phyloP scores from a whole-genome alignment of 2,113 vertebrate genomes.

The Nannobrachium achirus region DNA sequence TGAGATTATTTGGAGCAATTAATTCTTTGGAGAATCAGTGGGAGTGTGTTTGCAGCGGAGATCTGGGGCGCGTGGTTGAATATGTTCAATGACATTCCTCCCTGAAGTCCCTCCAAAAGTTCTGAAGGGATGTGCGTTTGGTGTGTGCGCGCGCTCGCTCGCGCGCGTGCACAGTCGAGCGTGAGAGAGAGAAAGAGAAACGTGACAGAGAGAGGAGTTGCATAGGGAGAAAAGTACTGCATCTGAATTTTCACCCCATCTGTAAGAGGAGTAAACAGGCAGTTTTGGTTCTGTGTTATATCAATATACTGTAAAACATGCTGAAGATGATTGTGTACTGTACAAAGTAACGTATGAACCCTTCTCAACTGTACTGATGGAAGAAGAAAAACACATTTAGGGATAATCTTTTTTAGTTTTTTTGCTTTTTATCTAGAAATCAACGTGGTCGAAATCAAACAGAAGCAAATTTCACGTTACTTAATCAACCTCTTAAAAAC shows the following conservation, averaged over 20 bases:
- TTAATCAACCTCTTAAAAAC: not conserved
- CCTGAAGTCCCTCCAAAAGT: conserved; percentile 77
- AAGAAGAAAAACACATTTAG: not conserved
- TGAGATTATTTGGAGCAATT: conserved; percentile 99
- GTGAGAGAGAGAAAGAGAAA: conserved; percentile 45
- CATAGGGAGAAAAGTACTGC: conserved; percentile 75
- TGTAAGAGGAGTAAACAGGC: not conserved
- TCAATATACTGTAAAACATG: not conserved
- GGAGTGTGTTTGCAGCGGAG: conserved; percentile 93
- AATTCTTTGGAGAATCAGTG: conserved; percentile 98
- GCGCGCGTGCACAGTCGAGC: not conserved
- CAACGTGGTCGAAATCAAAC: not conserved
- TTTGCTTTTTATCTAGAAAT: not conserved
- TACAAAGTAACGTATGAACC: not conserved
- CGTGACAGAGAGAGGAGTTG: conserved; percentile 51
- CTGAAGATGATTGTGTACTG: not conserved
- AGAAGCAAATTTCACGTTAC: not conserved
- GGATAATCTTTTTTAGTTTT: too few species aligned
- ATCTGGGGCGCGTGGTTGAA: conserved; percentile 86
- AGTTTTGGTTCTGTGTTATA: not conserved
- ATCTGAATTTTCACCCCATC: conserved; percentile 64
- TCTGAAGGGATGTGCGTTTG: conserved; percentile 27
- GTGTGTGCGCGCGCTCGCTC: conserved; percentile 29
- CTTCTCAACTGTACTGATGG: not conserved
- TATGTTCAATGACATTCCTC: conserved; percentile 86